phyloP scores from a whole-genome alignment of 2,113 vertebrate genomes.

The Halcyon malimbica region DNA sequence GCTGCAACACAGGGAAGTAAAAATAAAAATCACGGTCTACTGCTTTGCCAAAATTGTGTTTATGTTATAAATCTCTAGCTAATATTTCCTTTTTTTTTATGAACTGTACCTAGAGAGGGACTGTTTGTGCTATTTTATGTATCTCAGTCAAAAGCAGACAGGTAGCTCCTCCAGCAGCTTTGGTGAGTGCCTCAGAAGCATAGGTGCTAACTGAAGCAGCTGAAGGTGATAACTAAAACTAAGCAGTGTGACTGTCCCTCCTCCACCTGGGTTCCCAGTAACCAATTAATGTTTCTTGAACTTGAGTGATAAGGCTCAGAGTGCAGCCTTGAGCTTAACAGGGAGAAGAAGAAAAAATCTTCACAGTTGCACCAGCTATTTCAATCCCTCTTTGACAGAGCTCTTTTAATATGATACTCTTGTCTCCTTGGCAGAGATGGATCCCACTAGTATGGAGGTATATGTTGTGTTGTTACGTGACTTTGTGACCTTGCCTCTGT shows the following conservation, averaged over 20 bases:
- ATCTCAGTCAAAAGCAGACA: background rate
- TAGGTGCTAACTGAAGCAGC: background rate
- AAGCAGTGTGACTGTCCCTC: background rate
- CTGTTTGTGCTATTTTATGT: background rate
- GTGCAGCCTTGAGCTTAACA: background rate
- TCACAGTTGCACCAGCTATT: background rate
- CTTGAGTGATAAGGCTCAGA: background rate
- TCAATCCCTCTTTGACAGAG: background rate
- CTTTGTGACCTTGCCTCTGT: background rate
- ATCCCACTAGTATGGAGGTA: background rate
- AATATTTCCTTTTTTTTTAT: background rate
- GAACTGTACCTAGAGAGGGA: background rate
- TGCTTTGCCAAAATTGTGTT: background rate
- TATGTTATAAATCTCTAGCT: background rate
- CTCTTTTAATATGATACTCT: background rate
- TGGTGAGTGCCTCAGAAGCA: background rate
- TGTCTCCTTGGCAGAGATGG: background rate
- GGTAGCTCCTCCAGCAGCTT: background rate
- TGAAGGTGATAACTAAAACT: background rate
- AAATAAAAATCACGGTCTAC: background rate
- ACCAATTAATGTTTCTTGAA: conserved; percentile 9
- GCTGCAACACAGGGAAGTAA: background rate
- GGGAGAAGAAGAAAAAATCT: background rate
- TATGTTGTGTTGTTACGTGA: background rate
- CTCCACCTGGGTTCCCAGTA: background rate